These are phyloP conservation scores for Aplysia californica DNA, from an alignment of 1,140 invertebrate genomes.

Conservation along the genomic window DNA sequence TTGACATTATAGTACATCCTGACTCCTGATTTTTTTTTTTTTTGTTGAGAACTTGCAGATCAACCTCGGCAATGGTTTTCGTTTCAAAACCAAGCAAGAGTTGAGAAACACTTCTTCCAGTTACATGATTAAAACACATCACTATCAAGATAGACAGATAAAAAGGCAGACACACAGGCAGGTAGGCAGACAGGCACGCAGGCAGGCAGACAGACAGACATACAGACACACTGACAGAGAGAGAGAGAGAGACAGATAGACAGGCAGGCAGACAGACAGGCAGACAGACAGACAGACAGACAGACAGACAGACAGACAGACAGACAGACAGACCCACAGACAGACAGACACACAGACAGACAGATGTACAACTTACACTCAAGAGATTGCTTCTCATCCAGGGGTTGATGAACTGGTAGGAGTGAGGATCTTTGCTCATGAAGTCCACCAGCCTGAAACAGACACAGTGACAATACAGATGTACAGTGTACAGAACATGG, in stretches of 20 bases:
- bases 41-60: background rate
- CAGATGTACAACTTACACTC: background rate
- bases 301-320: background rate
- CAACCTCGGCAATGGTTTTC: background rate
- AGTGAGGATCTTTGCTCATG: background rate
- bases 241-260: too few relatives aligned
- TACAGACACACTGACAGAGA: too few relatives aligned
- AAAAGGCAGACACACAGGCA: too few relatives aligned
- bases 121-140: background rate
- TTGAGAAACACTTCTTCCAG: background rate
- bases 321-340: too few relatives aligned
- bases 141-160: background rate
- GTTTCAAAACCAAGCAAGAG: background rate
- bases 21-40: too few relatives aligned
- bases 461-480: background rate
- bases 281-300: background rate
- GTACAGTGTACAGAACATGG: too few relatives aligned
- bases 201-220: too few relatives aligned
- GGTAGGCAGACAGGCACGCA: too few relatives aligned
- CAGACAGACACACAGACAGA: background rate
- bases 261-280: too few relatives aligned
- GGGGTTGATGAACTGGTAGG: background rate
- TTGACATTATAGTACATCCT: too few relatives aligned
- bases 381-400: background rate
- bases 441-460: conserved; percentile 10